Evolutionary conservation across 2,888 invertebrate species (phyloP), one percentile per base, ranked within the genome.

Genomic region (Therioaphis trifolii): DNA sequence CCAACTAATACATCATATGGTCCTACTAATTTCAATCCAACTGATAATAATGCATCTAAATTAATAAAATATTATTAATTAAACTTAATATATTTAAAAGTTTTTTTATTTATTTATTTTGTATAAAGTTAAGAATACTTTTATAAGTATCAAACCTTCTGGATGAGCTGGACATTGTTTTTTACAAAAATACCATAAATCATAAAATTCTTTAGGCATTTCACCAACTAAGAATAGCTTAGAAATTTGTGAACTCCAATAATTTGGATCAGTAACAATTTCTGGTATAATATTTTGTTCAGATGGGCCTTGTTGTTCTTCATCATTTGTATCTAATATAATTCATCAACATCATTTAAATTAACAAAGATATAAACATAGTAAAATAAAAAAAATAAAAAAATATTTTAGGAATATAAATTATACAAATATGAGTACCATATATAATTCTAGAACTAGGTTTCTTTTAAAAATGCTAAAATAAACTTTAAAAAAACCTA

Each of bases 161-260:
- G 94, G 92, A 86, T 91, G 90, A 90, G 27, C 90, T 88, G 18
- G 91, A 90, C 11, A 92, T 87, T 12, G 88, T 88, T 68, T 85
- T 87, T 91, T 90, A 85, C 95, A 93, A 87, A 94, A 94, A 71
- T 94, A 92, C 92, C 93, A 96, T 88, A 97, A 95, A 84, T 92
- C 90, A 87, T 93, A 96, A 88, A 97, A 97, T 89, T 97, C 97
- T n/a, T 91, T 88, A 0, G 97, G 97, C 96, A 97, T 96, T 85
- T 94, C 92, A 0, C 95, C 92, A 43, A 96, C 89, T 88, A 96
- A 97, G 86, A 94, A 92, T 80, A 93, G 90, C 86, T 93, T 92
- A 72, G 96, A 92, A 86, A 91, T 92, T 85, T 88, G 88, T 87
- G 89, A 82, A 27, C 86, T 91, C 88, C 87, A 90, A 88, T 88